Base-by-base conservation (phyloP, 2,888 invertebrate species). In the Troglohyphantes excavatus region DNA sequence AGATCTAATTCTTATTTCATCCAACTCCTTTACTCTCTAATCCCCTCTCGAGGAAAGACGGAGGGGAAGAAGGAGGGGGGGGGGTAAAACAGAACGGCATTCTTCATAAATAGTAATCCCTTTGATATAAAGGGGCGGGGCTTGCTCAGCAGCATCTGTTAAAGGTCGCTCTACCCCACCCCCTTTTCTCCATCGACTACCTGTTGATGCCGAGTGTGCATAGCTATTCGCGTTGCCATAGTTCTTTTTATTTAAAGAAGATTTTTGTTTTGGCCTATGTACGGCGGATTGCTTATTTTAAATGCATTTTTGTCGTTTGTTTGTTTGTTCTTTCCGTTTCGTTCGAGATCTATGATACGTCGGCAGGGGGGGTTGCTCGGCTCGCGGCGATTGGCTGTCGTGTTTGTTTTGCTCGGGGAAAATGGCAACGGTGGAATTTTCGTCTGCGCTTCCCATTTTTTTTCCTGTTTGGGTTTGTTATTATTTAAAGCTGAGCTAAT, bases 1-100 rank as follows among this genome's bases (percentile, higher is more conserved):
- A 81, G 82, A 76, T 89, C 82, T 89, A 89, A 89, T 89, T 89
- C 82, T 89, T 82, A 82, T 89, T 82, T 82, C 88, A 89, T 82
- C 88, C 68, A 76, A 82, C 82, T 89, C 82, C 73, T 81, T 87
- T 81, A 65, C 81, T 89, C 82, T 21, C 29, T 85, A 85, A 85
- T 85, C 85, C 78, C 61, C 46, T 70, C 68, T 75, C 61, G 53
- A 53, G 26, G 26, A 21, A 21, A 11, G 29, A 6, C 1, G 19
- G 65, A 23, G 13, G 61, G 39, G 59, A 9, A 23, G 39, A 59
- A 17, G 39, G 61, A 61, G 29, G 39, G 39, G 26, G 65, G 59
- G 33, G 67, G 39, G 13, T 29, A 61, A 61, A 33, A 68, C 68
- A 53, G 53, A 53, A 13, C 53, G 17, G 53, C 17, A 59, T 59